Percentiles rank a stretch among this genome's conserved stretches.
Conservation (phyloP, 2,113 vertebrate species). For the Phrynosoma blainvillii region DNA sequence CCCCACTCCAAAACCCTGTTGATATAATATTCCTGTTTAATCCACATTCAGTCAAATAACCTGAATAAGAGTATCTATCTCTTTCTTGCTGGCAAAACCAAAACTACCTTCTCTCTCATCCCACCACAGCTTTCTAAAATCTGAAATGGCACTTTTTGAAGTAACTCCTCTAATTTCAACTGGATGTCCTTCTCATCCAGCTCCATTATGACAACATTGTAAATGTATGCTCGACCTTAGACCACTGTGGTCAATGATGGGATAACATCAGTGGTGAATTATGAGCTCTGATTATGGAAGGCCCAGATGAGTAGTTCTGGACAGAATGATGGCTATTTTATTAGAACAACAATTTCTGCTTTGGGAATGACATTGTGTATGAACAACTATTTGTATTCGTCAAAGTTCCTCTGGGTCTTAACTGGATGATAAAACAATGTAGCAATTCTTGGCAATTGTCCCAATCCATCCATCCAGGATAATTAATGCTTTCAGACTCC, state of each 20-base stretch:
- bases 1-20: not conserved
- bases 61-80: too few relatives aligned
- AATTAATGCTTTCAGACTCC: slow-evolving; percentile 17
- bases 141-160: not conserved
- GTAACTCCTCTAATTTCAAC: not conserved
- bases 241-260: slow-evolving; percentile 34
- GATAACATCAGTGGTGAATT: not conserved
- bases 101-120: not conserved
- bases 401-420: slow-evolving; percentile 18
- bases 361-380: slow-evolving; percentile 42
- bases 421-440: not conserved
- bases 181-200: not conserved
- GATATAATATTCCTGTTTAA: not conserved
- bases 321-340: slow-evolving; percentile 51
- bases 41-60: not conserved
- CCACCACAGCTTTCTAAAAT: not conserved
- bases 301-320: slow-evolving; percentile 56
- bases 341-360: slow-evolving; percentile 49
- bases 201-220: not conserved
- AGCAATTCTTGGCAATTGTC: slow-evolving; percentile 30
- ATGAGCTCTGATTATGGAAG: slow-evolving; percentile 57
- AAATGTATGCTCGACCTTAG: slow-evolving; percentile 18
- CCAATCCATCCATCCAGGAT: not conserved
- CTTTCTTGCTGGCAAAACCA: not conserved
- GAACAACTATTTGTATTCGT: slow-evolving; percentile 23